Percentiles rank a stretch among this genome's conserved stretches.
Conservation (phyloP, 37 sponge, comb jelly and placozoan species). For the Beroe forskalii region DNA sequence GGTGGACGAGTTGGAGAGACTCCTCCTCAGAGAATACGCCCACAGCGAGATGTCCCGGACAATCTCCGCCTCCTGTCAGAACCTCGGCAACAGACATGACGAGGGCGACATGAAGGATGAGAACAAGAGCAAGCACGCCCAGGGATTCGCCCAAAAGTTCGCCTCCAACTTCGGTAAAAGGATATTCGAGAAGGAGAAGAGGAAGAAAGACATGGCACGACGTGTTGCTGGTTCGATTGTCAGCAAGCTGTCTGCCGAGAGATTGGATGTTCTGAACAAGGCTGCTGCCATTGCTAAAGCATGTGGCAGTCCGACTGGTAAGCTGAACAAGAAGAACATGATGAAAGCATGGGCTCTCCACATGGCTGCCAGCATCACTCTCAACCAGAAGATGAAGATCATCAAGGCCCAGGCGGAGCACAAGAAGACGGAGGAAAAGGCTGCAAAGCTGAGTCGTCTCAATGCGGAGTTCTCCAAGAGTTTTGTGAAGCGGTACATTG, state of each 20-base stretch:
- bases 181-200: slow-evolving; percentile 26
- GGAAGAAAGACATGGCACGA: neutral
- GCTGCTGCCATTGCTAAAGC: slow-evolving; percentile 5
- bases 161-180: slow-evolving; percentile 27
- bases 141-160: no score
- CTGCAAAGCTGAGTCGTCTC: neutral
- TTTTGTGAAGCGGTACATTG: slow-evolving; percentile 21
- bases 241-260: slow-evolving; percentile 2
- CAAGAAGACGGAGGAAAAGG: neutral
- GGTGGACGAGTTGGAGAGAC: slow-evolving; percentile 43
- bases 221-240: neutral
- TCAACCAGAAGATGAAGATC: neutral
- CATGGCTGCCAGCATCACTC: slow-evolving; percentile 26
- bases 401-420: no score
- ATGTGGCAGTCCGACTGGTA: neutral
- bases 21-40: slow-evolving; percentile 29
- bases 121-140: neutral
- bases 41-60: slow-evolving; percentile 25
- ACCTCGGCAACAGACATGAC: neutral
- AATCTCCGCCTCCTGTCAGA: slow-evolving; percentile 26
- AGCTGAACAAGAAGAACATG: neutral
- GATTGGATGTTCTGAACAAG: neutral
- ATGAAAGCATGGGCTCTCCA: slow-evolving; percentile 6
- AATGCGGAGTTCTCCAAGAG: slow-evolving; percentile 12
- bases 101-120: neutral